Conservation (phyloP, 2,797 vertebrate genomes). For the Telmatherina bonti region DNA sequence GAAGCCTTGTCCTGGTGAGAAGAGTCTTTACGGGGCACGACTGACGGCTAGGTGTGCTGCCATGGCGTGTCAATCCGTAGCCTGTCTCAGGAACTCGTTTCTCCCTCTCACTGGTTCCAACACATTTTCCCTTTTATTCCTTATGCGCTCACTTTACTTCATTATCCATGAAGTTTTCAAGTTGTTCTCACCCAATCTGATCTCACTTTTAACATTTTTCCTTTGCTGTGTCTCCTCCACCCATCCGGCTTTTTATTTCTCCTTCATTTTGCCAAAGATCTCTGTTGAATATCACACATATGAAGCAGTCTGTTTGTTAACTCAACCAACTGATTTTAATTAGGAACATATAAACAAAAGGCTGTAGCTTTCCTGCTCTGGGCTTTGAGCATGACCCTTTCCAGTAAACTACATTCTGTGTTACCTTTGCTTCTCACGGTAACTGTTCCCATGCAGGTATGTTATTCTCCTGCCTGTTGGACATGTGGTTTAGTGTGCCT, state of each 20-base stretch:
- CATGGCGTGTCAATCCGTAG: slow-evolving; percentile 42
- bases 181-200: slow-evolving; percentile 37
- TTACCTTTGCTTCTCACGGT: slow-evolving; percentile 71
- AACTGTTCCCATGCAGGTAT: slow-evolving; percentile 77
- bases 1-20: slow-evolving; percentile 60
- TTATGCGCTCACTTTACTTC: slow-evolving; percentile 18
- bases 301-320: slow-evolving; percentile 13
- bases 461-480: slow-evolving; percentile 73
- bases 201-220: slow-evolving; percentile 24
- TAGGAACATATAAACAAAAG: slow-evolving; percentile 23
- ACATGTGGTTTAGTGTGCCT: slow-evolving; percentile 75
- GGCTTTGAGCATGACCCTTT: slow-evolving; percentile 31
- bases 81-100: slow-evolving; percentile 46
- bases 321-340: slow-evolving; percentile 36
- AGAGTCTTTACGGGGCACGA: slow-evolving; percentile 40
- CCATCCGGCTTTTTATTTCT: slow-evolving; percentile 23
- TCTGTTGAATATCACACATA: slow-evolving; percentile 18
- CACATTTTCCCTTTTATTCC: slow-evolving; percentile 49
- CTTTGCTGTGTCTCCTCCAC: slow-evolving; percentile 16
- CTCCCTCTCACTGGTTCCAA: slow-evolving; percentile 25
- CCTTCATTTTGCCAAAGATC: slow-evolving; percentile 2
- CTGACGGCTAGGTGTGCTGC: slow-evolving; percentile 62
- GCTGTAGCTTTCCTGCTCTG: slow-evolving; percentile 24
- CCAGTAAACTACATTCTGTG: slow-evolving; percentile 49
- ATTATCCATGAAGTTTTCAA: slow-evolving; percentile 44